A percentile compares a stretch with the other conserved stretches of the same genome.
phyloP scores from a whole-genome alignment of 2,888 invertebrate genomes.

The Andrena camellia region DNA sequence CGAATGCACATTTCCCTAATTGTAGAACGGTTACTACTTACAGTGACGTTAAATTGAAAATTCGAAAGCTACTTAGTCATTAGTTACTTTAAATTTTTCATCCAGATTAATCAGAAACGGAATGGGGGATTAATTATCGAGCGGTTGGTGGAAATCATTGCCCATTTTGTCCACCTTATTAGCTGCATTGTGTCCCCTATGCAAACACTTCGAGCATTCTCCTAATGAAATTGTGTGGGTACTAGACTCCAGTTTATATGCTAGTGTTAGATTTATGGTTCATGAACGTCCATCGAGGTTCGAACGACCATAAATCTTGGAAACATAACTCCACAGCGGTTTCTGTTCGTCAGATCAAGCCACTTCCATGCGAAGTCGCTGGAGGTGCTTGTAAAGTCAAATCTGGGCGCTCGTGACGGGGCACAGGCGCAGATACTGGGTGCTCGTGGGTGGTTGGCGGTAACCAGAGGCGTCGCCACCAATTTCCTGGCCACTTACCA shows the following conservation, averaged over 20 bases:
- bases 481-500: conserved; percentile 22
- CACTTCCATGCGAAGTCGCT: conserved; percentile 3
- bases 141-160: conserved; percentile 29
- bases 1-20: too few species aligned
- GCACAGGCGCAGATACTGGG: conserved; percentile 17
- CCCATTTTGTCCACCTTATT: conserved; percentile 30
- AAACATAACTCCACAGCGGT: neutral
- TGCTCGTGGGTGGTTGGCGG: conserved; percentile 30
- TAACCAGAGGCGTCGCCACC: conserved; percentile 39
- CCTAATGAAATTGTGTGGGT: too few species aligned
- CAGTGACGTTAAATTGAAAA: too few species aligned
- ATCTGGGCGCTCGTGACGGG: conserved; percentile 14
- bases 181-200: neutral
- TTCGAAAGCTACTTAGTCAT: too few species aligned
- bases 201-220: too few species aligned
- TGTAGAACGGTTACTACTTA: too few species aligned
- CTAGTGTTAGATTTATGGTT: neutral
- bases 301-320: conserved; percentile 5
- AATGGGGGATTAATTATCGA: conserved; percentile 29
- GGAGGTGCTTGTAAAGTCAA: conserved; percentile 43
- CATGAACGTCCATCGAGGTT: conserved; percentile 1
- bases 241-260: neutral
- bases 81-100: neutral
- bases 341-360: conserved; percentile 13
- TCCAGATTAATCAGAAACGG: neutral